Conservation (phyloP, 1,140 invertebrate genomes). For the Lepidurus packardi region DNA sequence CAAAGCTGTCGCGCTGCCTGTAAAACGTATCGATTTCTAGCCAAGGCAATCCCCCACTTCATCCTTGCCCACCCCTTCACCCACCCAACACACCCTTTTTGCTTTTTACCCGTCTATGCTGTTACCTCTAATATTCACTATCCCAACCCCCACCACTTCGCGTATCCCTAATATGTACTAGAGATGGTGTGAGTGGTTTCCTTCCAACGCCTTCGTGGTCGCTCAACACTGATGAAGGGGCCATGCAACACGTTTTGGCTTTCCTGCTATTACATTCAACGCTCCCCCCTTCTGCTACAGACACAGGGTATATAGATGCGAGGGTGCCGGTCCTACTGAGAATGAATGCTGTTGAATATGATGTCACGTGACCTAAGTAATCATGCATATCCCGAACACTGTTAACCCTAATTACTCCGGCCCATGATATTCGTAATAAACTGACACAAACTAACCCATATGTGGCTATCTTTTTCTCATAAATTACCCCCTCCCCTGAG, state of each 20-base stretch:
- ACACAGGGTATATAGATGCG: neutral
- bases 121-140: neutral
- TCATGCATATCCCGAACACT: too few relatives aligned
- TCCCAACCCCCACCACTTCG: neutral
- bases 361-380: neutral
- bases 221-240: neutral
- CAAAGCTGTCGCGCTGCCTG: neutral
- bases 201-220: neutral
- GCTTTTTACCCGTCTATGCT: neutral
- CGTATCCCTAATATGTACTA: neutral
- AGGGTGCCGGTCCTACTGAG: neutral
- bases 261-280: neutral
- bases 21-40: neutral
- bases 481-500: too few relatives aligned
- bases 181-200: constrained; percentile 4
- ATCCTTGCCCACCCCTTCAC: neutral
- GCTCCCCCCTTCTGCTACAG: neutral
- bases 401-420: too few relatives aligned
- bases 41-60: too few relatives aligned
- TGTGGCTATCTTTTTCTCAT: too few relatives aligned
- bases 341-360: too few relatives aligned
- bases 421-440: too few relatives aligned
- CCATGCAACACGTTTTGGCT: constrained; percentile 1
- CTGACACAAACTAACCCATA: too few relatives aligned
- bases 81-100: neutral